Conservation (phyloP, 2,888 invertebrate species). For the Diogma glabrata region DNA sequence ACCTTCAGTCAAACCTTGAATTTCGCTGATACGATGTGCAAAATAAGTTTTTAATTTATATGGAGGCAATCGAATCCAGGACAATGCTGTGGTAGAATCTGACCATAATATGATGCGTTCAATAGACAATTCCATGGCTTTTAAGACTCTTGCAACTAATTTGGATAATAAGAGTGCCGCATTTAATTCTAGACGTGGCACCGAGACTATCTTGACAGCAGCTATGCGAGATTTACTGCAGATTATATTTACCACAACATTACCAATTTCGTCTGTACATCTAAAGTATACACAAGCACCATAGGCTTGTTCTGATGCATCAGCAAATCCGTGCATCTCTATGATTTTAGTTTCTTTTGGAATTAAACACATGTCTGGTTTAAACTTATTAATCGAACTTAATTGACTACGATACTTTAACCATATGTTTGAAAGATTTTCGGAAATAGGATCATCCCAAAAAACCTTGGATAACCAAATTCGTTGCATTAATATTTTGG, state of each 20-base stretch:
- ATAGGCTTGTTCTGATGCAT: too few relatives aligned
- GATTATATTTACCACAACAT: conserved; percentile 15
- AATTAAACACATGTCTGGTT: too few relatives aligned
- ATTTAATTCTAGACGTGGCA: conserved; percentile 24
- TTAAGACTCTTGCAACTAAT: conserved; percentile 17
- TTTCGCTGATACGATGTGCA: neutral
- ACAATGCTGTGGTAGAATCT: too few relatives aligned
- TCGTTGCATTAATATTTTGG: too few relatives aligned
- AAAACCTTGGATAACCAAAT: conserved; percentile 19
- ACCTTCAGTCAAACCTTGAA: neutral
- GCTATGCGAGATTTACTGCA: too few relatives aligned
- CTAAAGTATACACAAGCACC: conserved; percentile 18
- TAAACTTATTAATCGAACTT: too few relatives aligned
- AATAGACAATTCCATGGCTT: conserved; percentile 16
- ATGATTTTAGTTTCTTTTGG: too few relatives aligned
- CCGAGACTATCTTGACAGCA: conserved; percentile 18
- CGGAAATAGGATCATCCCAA: conserved; percentile 20
- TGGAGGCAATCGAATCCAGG: too few relatives aligned
- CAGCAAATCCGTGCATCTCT: too few relatives aligned
- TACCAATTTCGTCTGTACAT: conserved; percentile 6
- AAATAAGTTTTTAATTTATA: neutral
- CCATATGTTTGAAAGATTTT: conserved; percentile 15
- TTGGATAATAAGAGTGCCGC: conserved; percentile 20
- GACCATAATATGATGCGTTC: conserved; percentile 19
- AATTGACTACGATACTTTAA: conserved; percentile 6